A percentile compares a stretch with the other conserved stretches of the same genome.
These are phyloP conservation scores for Fratercula arctica DNA, from an alignment of 2,797 vertebrate species.

Conservation along the genomic window DNA sequence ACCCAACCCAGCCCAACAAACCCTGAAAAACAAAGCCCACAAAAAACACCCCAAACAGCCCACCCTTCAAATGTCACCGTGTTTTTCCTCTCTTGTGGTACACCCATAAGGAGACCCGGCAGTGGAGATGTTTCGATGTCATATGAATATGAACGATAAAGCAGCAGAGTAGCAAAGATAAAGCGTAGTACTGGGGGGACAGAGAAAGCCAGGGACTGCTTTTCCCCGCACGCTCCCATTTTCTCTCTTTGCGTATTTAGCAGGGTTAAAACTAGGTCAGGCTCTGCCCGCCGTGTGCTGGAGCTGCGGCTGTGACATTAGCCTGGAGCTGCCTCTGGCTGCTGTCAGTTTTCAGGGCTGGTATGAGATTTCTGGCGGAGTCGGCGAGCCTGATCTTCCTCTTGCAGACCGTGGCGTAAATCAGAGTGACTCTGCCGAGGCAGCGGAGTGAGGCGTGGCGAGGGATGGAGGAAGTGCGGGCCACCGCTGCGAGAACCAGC, in stretches of 20 bases:
- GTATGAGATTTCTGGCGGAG: background rate
- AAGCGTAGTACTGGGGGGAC: background rate
- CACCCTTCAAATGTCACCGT: background rate
- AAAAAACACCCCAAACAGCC: background rate
- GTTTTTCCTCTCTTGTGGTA: background rate
- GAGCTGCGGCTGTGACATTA: conserved; percentile 25
- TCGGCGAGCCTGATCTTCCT: background rate
- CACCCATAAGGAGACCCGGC: background rate
- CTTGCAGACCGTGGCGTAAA: background rate
- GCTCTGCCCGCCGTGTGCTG: background rate
- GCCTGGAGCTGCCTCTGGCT: conserved; percentile 26
- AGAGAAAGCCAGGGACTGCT: background rate
- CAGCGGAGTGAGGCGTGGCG: fast-evolving
- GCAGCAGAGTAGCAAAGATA: background rate
- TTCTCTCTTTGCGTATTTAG: conserved; percentile 38
- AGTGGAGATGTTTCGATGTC: background rate
- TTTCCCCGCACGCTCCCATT: background rate
- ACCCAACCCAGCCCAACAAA: background rate
- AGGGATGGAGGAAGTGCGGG: background rate
- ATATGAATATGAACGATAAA: background rate
- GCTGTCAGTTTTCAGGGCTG: conserved; percentile 8
- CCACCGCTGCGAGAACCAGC: fast-evolving
- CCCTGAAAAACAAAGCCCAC: background rate
- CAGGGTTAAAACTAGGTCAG: conserved; percentile 65
- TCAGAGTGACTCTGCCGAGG: background rate